phyloP scores from a whole-genome alignment of 2,113 vertebrate genomes.

The Spermophilus dauricus region DNA sequence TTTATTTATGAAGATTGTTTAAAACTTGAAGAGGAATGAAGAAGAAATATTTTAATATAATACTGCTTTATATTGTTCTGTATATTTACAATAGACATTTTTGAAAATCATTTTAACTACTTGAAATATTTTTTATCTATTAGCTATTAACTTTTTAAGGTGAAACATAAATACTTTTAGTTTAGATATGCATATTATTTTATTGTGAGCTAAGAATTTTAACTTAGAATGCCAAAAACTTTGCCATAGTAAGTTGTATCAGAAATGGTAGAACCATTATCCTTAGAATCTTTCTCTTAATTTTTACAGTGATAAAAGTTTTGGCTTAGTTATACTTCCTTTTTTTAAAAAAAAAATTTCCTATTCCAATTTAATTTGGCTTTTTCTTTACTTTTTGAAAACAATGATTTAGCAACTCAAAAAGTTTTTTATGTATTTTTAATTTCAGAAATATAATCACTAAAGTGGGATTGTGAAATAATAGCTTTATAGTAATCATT shows the following conservation, averaged over 20 bases:
- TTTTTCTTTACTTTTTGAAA: constrained; percentile 34
- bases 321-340: constrained; percentile 11
- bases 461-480: constrained; percentile 1
- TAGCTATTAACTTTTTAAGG: constrained; percentile 1
- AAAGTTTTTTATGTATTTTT: neutral
- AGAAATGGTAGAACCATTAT: neutral
- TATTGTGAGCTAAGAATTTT: constrained; percentile 53
- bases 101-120: constrained; percentile 41
- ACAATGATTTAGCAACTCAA: constrained; percentile 18
- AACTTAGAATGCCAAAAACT: constrained; percentile 11
- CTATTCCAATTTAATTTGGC: neutral
- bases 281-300: neutral
- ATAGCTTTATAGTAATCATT: neutral
- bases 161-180: constrained; percentile 44
- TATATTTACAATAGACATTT: neutral
- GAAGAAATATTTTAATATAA: neutral
- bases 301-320: neutral
- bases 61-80: neutral
- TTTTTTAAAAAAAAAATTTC: neutral
- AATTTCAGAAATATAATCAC: constrained; percentile 25
- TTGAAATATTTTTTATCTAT: constrained; percentile 34
- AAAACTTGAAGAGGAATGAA: constrained; percentile 57
- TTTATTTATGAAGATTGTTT: constrained; percentile 58
- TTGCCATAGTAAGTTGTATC: neutral
- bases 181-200: constrained; percentile 1